phyloP scores from a whole-genome alignment of 2,888 invertebrate genomes.

The Platycheirus rosarum region DNA sequence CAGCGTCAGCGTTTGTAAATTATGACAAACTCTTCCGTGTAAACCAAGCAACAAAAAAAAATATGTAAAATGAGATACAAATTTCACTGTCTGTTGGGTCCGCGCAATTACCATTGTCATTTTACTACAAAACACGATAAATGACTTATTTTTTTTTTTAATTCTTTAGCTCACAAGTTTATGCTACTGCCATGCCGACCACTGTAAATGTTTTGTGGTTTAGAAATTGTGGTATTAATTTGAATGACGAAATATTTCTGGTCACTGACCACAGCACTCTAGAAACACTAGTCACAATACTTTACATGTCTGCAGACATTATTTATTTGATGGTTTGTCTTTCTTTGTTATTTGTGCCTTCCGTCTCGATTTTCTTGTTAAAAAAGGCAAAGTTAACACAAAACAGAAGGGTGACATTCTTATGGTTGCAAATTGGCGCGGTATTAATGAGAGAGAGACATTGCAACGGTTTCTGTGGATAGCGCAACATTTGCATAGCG shows the following conservation, averaged over 20 bases:
- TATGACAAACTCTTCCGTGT: constrained; percentile 52
- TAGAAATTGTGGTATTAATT: constrained; percentile 20
- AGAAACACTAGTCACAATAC: neutral
- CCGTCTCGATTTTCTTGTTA: constrained; percentile 3
- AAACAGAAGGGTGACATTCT: constrained; percentile 50
- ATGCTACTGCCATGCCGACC: neutral
- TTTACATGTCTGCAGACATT: constrained; percentile 37
- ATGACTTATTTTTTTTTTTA: neutral
- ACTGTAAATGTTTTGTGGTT: neutral
- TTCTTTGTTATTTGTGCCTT: constrained; percentile 6
- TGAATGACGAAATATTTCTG: constrained; percentile 58
- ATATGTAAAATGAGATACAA: constrained; percentile 6
- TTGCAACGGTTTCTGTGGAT: constrained; percentile 42
- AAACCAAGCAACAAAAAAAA: constrained; percentile 15
- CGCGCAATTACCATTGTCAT: constrained; percentile 37
- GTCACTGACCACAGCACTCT: constrained; percentile 52
- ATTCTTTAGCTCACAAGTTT: constrained; percentile 31
- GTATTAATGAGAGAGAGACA: constrained; percentile 49
- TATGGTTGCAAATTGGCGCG: constrained; percentile 44
- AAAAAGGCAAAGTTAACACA: constrained; percentile 3
- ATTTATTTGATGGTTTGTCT: constrained; percentile 26
- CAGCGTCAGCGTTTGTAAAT: constrained; percentile 34
- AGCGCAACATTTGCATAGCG: constrained; percentile 34
- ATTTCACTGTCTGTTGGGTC: constrained; percentile 35
- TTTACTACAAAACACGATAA: neutral